Evolutionary conservation across 2,113 vertebrate species (phyloP), one percentile per base, ranked within the genome.

Genomic region (Montifringilla adamsi): DNA sequence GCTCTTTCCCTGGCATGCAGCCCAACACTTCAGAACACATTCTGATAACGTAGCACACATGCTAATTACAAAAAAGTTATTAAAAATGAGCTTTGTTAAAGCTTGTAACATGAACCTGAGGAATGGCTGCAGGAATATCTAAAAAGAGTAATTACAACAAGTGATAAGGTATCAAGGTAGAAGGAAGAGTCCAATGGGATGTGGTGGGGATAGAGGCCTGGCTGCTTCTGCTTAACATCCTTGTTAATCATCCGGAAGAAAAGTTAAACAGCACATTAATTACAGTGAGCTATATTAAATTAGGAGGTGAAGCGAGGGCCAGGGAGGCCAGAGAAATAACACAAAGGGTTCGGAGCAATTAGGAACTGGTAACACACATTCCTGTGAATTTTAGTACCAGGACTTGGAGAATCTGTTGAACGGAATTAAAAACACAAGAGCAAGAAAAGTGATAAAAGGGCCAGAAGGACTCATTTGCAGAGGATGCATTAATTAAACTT

Each of bases 211-310:
- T 30, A 59, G 88, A 24, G 60, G 68, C 76, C 82, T 23, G 64
- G 44, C 82, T 78, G 85, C 56, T 77, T 93, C 92, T 97, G 93
- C 77, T 96, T 92, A 94, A 93, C 95, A 78, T 95, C 93, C 90
- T 39, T 88, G 84, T 66, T 93, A 94, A 95, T 84, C 76, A 91
- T 64, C 73, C 21, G 13, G 69, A 95, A 95, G 90, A 87, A 86
- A 95, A 95, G 94, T 90, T 93, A 96, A 96, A 93, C 89, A 90
- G 92, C 74, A 72, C 95, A 92, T 90, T 94, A 95, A 96, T 91
- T 94, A 95, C 72, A 87, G 58, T 21, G 69, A 92, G 85, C 81
- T 92, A 18, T 72, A 96, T 95, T 96, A 94, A 97, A 93, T 96
- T 86, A 96, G 79, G 67, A 94, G 86, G 94, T 82, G 73, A 96